Evolutionary conservation across 2,888 invertebrate genomes (phyloP), one percentile per base, ranked within the genome.

Genomic region (Clepsis dumicolana): DNA sequence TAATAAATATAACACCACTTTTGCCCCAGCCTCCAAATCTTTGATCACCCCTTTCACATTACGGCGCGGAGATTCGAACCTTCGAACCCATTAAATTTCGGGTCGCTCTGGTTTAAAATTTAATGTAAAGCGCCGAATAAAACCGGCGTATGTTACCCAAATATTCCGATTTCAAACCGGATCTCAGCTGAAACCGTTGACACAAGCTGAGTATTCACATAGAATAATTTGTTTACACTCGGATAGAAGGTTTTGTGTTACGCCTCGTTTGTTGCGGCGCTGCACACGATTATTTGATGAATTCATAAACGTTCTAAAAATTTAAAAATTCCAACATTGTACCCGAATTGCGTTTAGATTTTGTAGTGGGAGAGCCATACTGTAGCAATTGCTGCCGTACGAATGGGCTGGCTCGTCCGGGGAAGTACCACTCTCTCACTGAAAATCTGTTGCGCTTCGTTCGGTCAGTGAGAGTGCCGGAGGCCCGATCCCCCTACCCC

Each of bases 221-320:
- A 27, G 27, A 62, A 61, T 56, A 50, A 66, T 48, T 62, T 66
- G 66, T 62, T 53, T 50, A 62, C 61, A 48, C 54, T 66, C 41
- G 52, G 21, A 38, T 41, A 60, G 29, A 24, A 53, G 29, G 18
- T 0, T 54, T 12, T 61, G 24, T 52, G 27, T 56, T 29, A 18
- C 41, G 14, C 32, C 29, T 48, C 44, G 29, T 16, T 65, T 60
- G 32, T 57, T 24, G 18, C 27, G 16, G 38, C 18, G 16, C 25
- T 38, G 25, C 59, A 59, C 57, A 50, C 50, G 57, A 41, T 54
- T 35, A 44, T 59, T 59, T 21, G 48, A 21, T 21, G 12, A 12
- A 8, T 18, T 44, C 3, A 48, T 12, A 48, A 48, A n/a, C n/a
- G n/a, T n/a, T n/a, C n/a, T n/a, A n/a, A 21, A 48, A 2, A 21